These are phyloP conservation scores for Microhierax caerulescens DNA, from an alignment of 2,797 vertebrate genomes.

Conservation along the genomic window DNA sequence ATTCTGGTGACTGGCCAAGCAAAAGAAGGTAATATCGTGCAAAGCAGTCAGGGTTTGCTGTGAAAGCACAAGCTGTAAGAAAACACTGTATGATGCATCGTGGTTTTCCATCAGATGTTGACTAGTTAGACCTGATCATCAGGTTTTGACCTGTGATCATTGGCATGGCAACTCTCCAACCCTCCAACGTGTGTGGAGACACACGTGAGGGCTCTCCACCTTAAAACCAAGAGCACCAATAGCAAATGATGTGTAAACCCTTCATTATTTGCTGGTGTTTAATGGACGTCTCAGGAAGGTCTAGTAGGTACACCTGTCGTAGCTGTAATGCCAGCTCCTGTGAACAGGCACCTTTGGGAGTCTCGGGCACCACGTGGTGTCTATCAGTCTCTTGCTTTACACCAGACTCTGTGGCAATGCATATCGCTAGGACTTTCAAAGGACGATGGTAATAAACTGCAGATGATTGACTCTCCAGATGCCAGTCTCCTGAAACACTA, in stretches of 20 bases:
- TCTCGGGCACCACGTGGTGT: background rate
- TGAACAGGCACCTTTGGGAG: background rate
- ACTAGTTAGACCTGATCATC: background rate
- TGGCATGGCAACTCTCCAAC: slow-evolving; percentile 1
- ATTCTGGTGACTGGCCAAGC: background rate
- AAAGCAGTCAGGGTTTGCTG: slow-evolving; percentile 3
- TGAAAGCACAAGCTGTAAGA: background rate
- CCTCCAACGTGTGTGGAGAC: slow-evolving; percentile 26
- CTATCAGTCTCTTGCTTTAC: background rate
- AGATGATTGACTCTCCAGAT: background rate
- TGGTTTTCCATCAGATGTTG: background rate
- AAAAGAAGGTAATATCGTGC: background rate
- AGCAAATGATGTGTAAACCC: background rate
- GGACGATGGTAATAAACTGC: background rate
- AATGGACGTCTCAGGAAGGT: background rate
- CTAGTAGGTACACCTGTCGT: background rate
- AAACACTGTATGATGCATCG: background rate
- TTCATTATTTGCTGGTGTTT: background rate
- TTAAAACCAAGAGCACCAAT: background rate
- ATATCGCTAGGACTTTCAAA: background rate
- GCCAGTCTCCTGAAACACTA: background rate
- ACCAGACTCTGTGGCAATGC: background rate
- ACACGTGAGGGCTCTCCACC: slow-evolving; percentile 16
- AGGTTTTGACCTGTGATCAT: slow-evolving; percentile 13
- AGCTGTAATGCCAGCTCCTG: background rate